Evolutionary conservation across 2,888 invertebrate genomes (phyloP), one percentile per base, ranked within the genome.

Genomic region (Pecten maximus): DNA sequence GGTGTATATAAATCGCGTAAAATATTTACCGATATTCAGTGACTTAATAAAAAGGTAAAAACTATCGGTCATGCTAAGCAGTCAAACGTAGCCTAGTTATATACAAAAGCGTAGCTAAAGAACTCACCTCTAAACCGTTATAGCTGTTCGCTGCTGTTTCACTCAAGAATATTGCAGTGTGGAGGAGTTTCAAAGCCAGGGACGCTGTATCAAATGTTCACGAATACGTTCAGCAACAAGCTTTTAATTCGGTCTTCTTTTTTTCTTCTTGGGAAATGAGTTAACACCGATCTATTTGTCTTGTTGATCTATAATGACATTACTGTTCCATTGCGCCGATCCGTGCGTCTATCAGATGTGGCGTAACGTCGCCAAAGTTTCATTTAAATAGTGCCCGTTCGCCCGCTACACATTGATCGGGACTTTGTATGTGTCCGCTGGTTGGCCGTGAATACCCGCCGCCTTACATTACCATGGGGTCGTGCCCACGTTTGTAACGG

Each of bases 191-290:
- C 74, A 28, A 74, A 74, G 12, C 15, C 74, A 74, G 35, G 23
- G 74, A 74, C 74, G 74, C 35, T 35, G 74, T 74, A 35, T 74
- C 74, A 74, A 74, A 74, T 74, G 74, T 74, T 74, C 74, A 35
- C 28, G 74, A 15, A 4, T 74, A 35, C 16, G 35, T 35, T 10
- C 23, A 35, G 74, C 35, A 74, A 3, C 35, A 35, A 74, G 74
- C 74, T 74, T 74, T 74, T 74, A 74, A 28, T 74, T 74, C 74
- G 35, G 74, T 74, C 74, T 35, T 74, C 2, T 28, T 74, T 74
- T 74, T 54, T 74, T 74, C 74, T 74, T 74, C 74, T 74, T 15
- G 4, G 35, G 54, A n/a, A 54, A 54, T 19, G 19, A 54, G 54
- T 54, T 54, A 54, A 74, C 35, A 74, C 28, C 74, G 28, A 74